These are phyloP conservation scores for Teleopsis dalmanni DNA, from an alignment of 1,140 invertebrate genomes.

Conservation along the genomic window DNA sequence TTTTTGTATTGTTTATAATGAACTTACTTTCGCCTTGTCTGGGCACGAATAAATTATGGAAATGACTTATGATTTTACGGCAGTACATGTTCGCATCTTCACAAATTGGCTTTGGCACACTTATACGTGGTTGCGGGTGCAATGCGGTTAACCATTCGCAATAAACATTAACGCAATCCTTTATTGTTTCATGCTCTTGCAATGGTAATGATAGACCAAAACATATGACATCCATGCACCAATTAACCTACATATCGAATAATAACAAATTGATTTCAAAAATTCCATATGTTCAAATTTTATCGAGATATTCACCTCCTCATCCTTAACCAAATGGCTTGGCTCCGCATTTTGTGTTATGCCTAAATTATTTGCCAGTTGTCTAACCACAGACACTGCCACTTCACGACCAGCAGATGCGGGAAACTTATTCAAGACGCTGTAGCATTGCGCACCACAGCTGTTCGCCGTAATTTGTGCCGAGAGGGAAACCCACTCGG, in stretches of 20 bases:
- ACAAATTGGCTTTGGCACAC: slow-evolving; percentile 76
- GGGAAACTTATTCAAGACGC: slow-evolving; percentile 82
- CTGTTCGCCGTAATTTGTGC: slow-evolving; percentile 58
- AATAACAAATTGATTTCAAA: not conserved
- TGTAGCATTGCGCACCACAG: slow-evolving; percentile 57
- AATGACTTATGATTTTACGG: slow-evolving; percentile 83
- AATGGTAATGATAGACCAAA: slow-evolving; percentile 86
- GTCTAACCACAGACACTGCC: slow-evolving; percentile 72
- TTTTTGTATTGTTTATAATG: slow-evolving; percentile 8
- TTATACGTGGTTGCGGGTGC: slow-evolving; percentile 69
- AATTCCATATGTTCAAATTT: not conserved
- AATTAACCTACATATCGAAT: slow-evolving; percentile 26
- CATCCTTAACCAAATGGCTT: slow-evolving; percentile 64
- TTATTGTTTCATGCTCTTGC: slow-evolving; percentile 84
- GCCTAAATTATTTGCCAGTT: slow-evolving; percentile 68
- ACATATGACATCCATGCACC: slow-evolving; percentile 64
- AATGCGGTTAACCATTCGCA: slow-evolving; percentile 92
- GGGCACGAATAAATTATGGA: slow-evolving; percentile 94
- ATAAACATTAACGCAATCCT: slow-evolving; percentile 94
- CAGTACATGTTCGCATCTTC: slow-evolving; percentile 89
- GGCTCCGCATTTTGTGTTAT: slow-evolving; percentile 69
- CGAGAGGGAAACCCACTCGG: slow-evolving; percentile 75
- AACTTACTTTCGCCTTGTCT: slow-evolving; percentile 78
- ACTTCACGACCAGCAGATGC: slow-evolving; percentile 70
- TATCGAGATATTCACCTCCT: slow-evolving; percentile 53